Conservation (phyloP, 2,797 vertebrate genomes). For the Diceros bicornis region DNA sequence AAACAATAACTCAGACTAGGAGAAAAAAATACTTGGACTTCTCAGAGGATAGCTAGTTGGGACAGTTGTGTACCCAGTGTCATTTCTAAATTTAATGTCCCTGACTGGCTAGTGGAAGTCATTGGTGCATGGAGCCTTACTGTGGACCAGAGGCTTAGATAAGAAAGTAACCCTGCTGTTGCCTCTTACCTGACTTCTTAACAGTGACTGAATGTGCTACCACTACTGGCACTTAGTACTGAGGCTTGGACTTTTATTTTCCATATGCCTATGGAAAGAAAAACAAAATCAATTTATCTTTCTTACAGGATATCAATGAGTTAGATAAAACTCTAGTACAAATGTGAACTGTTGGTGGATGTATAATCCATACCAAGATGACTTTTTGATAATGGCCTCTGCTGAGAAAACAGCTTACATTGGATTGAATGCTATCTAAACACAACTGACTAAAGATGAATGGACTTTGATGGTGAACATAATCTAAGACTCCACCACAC, state of each 20-base stretch:
- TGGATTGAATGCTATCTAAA: neutral
- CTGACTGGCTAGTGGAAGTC: neutral
- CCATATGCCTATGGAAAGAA: neutral
- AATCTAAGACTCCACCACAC: neutral
- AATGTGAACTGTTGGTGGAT: neutral
- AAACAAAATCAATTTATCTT: slow-evolving; percentile 31
- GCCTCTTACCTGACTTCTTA: neutral
- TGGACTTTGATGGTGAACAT: neutral
- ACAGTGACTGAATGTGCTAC: neutral
- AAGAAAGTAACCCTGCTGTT: neutral
- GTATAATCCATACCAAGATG: neutral
- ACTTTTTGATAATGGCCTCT: neutral
- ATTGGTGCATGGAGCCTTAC: neutral
- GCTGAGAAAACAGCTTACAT: neutral
- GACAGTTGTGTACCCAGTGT: neutral
- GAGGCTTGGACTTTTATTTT: neutral
- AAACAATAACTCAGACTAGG: neutral
- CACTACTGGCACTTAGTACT: neutral
- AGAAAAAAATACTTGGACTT: neutral
- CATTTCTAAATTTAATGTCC: neutral
- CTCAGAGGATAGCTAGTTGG: neutral
- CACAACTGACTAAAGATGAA: neutral
- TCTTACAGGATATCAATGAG: neutral
- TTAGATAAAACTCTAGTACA: neutral
- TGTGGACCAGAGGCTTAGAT: neutral